Evolutionary conservation across 2,888 invertebrate genomes (phyloP).

Genomic region (Osmoderma eremita): DNA sequence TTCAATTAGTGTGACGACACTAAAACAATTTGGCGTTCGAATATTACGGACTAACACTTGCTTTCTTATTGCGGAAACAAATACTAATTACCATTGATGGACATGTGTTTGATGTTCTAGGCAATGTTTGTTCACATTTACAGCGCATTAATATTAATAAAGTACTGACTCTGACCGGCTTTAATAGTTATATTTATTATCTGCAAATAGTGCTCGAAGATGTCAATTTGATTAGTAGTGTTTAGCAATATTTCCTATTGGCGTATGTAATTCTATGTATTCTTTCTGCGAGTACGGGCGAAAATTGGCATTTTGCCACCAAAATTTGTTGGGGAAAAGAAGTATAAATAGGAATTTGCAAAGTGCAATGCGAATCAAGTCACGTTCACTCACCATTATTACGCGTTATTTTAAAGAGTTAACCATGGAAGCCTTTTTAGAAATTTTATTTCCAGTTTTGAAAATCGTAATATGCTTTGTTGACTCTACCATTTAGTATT

Average conservation of each 20-base stretch:
- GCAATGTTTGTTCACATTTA: slow-evolving; percentile 46
- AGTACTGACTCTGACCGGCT: slow-evolving; percentile 37
- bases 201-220: slow-evolving; percentile 35
- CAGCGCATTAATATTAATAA: slow-evolving; percentile 44
- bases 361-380: too few species aligned
- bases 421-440: too few species aligned
- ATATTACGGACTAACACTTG: slow-evolving; percentile 42
- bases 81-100: slow-evolving; percentile 44
- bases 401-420: too few species aligned
- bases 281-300: too few species aligned
- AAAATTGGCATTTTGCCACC: too few species aligned
- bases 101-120: slow-evolving; percentile 44
- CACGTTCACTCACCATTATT: too few species aligned
- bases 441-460: too few species aligned
- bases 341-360: too few species aligned
- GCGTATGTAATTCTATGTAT: too few species aligned
- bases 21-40: slow-evolving; percentile 42
- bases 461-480: too few species aligned
- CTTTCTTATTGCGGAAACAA: slow-evolving; percentile 45
- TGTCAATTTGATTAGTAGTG: slow-evolving; percentile 40
- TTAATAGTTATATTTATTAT: slow-evolving; percentile 39
- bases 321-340: too few species aligned
- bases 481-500: too few species aligned
- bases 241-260: slow-evolving; percentile 31
- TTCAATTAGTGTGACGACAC: slow-evolving; percentile 33